Evolutionary conservation across 1,140 invertebrate species (phyloP), one percentile per base, ranked within the genome.

Genomic region (Drosophila arawakana): DNA sequence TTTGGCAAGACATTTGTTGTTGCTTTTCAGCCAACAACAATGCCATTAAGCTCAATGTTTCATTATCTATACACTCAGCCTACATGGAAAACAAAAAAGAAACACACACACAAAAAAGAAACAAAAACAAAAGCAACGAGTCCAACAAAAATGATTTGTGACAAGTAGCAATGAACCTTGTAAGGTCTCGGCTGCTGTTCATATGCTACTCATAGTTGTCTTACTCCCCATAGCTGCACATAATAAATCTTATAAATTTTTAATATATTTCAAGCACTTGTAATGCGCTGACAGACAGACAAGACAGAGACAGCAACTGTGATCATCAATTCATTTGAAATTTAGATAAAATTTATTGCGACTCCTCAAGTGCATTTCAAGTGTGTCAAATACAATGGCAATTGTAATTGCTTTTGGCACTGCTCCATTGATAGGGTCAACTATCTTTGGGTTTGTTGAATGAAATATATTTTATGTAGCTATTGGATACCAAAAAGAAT

Each of bases 161-260:
- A 77, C 83, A 82, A 88, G 83, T 88, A 88, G 83, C 83, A 88
- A 88, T 88, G 83, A 88, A 88, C 83, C 80, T 63, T 72, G 70
- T 83, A 78, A 88, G 83, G 83, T 88, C 83, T 88, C 69, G 82
- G 82, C 82, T 78, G 78, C 75, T 73, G 46, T 50, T 35, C 47
- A 39, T 50, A 63, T 47, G 44, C 39, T 25, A 44, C 47, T 49
- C 41, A 79, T 50, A 18, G 25, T 43, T 54, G 15, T 11, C 44
- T 10, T 54, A 41, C 39, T 30, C 9, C 18, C 37, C 15, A 43
- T 46, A 43, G 21, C 30, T 73, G 47, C 68, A 54, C 54, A 59
- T 71, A 55, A 59, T 58, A 75, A 77, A 77, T 66, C 79, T 71
- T 73, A 86, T 86, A 65, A 73, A 86, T 88, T 73, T 73, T 65